These are phyloP conservation scores for Gouania willdenowi DNA, from an alignment of 2,797 vertebrate species.

Conservation along the genomic window DNA sequence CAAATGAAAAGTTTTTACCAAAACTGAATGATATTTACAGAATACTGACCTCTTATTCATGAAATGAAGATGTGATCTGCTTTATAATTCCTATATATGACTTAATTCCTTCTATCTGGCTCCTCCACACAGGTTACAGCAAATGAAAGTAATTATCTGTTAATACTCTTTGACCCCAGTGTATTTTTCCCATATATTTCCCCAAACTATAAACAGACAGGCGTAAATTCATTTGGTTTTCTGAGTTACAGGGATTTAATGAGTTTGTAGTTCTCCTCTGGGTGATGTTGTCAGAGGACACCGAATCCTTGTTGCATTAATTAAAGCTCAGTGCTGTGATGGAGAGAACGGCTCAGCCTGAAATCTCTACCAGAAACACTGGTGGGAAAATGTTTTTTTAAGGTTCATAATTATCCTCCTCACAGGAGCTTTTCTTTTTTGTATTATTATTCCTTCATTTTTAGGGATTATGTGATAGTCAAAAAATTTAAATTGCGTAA, in stretches of 20 bases:
- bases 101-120: constrained; percentile 11
- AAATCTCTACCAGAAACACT: constrained; percentile 33
- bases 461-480: constrained; percentile 26
- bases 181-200: constrained; percentile 45
- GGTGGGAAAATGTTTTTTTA: constrained; percentile 50
- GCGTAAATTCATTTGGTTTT: constrained; percentile 51
- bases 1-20: neutral
- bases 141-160: constrained; percentile 40
- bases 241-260: constrained; percentile 52
- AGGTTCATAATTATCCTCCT: constrained; percentile 58
- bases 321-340: constrained; percentile 55
- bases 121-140: constrained; percentile 32
- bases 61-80: too few species aligned
- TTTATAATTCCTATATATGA: too few species aligned
- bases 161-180: constrained; percentile 43
- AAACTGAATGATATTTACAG: too few species aligned
- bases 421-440: too few species aligned
- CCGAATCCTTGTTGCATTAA: constrained; percentile 66
- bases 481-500: constrained; percentile 3
- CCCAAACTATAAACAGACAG: constrained; percentile 52
- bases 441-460: too few species aligned
- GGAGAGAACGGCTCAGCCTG: constrained; percentile 26
- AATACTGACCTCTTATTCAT: too few species aligned
- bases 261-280: constrained; percentile 61
- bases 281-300: constrained; percentile 62